Conservation (phyloP, 2,888 invertebrate species). For the Tachystola acroxantha region DNA sequence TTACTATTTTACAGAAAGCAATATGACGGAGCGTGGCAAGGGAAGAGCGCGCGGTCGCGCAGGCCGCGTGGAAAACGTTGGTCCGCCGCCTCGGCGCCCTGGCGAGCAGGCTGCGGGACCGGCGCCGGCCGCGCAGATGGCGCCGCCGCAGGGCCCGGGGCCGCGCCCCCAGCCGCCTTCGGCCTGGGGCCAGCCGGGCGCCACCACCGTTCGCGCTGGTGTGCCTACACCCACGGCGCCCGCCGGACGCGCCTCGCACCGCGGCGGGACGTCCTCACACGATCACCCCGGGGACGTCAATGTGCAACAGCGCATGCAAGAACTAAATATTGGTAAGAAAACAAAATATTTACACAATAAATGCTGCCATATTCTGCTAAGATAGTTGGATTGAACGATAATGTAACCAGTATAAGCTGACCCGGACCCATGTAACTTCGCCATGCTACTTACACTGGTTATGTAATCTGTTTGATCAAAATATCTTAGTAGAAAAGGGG, state of each 20-base stretch:
- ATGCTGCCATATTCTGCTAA: too few species aligned
- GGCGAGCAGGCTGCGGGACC: constrained; percentile 25
- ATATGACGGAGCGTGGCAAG: constrained; percentile 38
- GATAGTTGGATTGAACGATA: too few species aligned
- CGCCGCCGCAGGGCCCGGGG: constrained; percentile 19
- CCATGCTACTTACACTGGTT: too few species aligned
- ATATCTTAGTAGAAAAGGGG: too few species aligned
- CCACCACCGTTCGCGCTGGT: constrained; percentile 52
- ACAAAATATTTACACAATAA: too few species aligned
- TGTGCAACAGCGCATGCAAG: constrained; percentile 54
- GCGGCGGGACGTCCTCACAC: constrained; percentile 43
- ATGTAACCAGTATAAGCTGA: too few species aligned
- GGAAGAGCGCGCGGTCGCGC: constrained; percentile 62
- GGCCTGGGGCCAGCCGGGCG: constrained; percentile 57
- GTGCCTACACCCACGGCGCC: constrained; percentile 39
- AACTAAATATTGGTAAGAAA: constrained; percentile 12
- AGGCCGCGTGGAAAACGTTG: constrained; percentile 40
- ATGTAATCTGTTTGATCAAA: too few species aligned
- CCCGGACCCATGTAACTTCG: too few species aligned
- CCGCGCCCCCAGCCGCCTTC: constrained; percentile 59
- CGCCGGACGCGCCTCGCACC: constrained; percentile 53
- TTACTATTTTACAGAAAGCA: too few species aligned
- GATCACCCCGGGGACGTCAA: constrained; percentile 64
- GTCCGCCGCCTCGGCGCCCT: constrained; percentile 40
- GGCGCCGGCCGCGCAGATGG: constrained; percentile 24